Evolutionary conservation across 1,140 invertebrate species (phyloP).

Genomic region (Drosophila bocki): DNA sequence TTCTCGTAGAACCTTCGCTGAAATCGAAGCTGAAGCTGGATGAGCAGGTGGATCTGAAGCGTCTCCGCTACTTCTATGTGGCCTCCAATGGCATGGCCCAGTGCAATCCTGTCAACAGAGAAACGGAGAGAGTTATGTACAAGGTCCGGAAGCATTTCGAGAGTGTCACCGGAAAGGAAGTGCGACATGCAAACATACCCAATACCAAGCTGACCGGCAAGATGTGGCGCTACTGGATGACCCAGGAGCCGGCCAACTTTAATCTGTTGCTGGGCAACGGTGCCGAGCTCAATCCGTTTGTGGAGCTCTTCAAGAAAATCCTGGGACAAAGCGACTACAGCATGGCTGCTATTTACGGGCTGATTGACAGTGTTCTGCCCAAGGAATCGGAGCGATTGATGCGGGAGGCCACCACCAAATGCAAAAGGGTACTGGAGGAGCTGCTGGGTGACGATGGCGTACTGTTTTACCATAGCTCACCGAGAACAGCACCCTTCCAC

Average conservation of each 20-base stretch:
- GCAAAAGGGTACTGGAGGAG: conserved; percentile 88
- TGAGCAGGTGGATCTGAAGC: conserved; percentile 88
- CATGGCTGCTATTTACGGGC: conserved; percentile 88
- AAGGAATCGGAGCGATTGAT: conserved; percentile 88
- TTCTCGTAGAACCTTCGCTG: conserved; percentile 67
- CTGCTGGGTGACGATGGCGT: conserved; percentile 92
- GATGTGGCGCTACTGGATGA: conserved; percentile 92
- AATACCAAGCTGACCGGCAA: conserved; percentile 88
- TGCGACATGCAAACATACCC: conserved; percentile 85
- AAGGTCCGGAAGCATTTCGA: conserved; percentile 84
- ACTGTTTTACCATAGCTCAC: conserved; percentile 93
- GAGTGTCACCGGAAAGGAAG: conserved; percentile 53
- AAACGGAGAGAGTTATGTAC: conserved; percentile 89
- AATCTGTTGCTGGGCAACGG: conserved; percentile 88
- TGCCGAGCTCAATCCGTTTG: conserved; percentile 86
- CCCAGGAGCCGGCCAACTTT: conserved; percentile 88
- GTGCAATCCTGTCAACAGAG: conserved; percentile 89
- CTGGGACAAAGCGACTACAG: conserved; percentile 87
- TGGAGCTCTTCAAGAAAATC: conserved; percentile 88
- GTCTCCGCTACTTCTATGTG: conserved; percentile 92
- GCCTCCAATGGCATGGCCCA: conserved; percentile 89
- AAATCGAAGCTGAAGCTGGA: conserved; percentile 82
- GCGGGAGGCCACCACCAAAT: conserved; percentile 86
- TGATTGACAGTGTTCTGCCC: conserved; percentile 88
- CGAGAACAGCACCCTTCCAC: conserved; percentile 94